Percentiles rank a stretch among this genome's conserved stretches.
Evolutionary conservation across 2,888 invertebrate species (phyloP).

Genomic region (Synanthedon vespiformis): DNA sequence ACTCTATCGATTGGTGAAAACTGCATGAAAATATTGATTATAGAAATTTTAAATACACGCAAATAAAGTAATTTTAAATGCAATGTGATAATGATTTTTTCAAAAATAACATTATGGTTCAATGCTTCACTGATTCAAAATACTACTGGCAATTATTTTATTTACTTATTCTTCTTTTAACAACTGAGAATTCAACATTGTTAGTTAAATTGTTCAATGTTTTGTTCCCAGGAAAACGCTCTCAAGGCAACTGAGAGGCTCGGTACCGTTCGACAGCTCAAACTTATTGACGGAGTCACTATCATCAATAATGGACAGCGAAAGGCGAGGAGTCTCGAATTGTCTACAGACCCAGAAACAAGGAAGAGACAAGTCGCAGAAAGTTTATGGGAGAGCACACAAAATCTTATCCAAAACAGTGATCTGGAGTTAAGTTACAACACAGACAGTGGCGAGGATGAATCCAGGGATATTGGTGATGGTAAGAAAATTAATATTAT

Average conservation of each 20-base stretch:
- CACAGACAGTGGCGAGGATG: slow-evolving; percentile 33
- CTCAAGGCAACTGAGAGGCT: slow-evolving; percentile 47
- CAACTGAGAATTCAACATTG: too few relatives aligned
- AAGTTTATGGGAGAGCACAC: slow-evolving; percentile 42
- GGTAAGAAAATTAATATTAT: slow-evolving; percentile 18
- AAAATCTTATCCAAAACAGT: slow-evolving; percentile 39
- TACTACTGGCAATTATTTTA: too few relatives aligned
- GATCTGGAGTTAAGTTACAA: slow-evolving; percentile 49
- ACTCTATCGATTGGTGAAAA: too few relatives aligned
- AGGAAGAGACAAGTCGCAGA: slow-evolving; percentile 44
- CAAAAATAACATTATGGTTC: too few relatives aligned
- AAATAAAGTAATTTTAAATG: too few relatives aligned
- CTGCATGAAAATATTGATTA: too few relatives aligned
- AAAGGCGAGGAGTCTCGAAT: slow-evolving; percentile 42
- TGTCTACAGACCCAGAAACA: slow-evolving; percentile 36
- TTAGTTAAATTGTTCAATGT: neutral
- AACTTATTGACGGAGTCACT: slow-evolving; percentile 44
- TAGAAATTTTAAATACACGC: too few relatives aligned
- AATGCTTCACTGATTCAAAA: too few relatives aligned
- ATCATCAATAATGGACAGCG: slow-evolving; percentile 44
- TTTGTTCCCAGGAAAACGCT: slow-evolving; percentile 42
- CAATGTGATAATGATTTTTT: too few relatives aligned
- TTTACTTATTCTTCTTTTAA: too few relatives aligned
- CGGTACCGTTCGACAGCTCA: slow-evolving; percentile 37
- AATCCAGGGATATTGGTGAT: slow-evolving; percentile 41